phyloP scores from a whole-genome alignment of 2,113 vertebrate species.

The Chlorodrepanis virens region DNA sequence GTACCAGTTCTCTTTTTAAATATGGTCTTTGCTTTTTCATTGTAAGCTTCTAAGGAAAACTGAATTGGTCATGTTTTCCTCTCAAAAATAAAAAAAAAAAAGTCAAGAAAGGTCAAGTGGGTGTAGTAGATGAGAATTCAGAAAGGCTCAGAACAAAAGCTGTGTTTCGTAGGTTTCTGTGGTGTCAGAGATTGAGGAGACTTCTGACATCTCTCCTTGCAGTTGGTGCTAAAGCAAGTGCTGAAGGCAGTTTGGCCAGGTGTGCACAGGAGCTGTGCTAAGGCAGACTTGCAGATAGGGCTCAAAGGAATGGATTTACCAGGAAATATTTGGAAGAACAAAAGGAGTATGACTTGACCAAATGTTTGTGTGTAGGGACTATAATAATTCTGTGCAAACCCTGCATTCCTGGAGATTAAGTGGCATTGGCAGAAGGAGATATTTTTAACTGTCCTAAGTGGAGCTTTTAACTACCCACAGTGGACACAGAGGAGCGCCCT shows the following conservation, averaged over 20 bases:
- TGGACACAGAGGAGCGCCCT: neutral
- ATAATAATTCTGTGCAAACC: neutral
- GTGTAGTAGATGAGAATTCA: neutral
- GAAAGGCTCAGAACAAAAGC: neutral
- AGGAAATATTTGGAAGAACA: neutral
- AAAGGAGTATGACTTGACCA: neutral
- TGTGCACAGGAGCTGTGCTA: neutral
- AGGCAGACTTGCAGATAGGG: neutral
- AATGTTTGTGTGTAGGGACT: neutral
- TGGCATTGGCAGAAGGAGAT: neutral
- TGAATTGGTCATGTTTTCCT: neutral
- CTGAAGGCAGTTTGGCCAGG: neutral
- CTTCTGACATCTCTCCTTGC: neutral
- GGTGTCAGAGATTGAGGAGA: neutral
- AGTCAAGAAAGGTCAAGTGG: neutral
- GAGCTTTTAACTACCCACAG: neutral
- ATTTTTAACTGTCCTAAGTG: neutral
- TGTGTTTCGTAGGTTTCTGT: neutral
- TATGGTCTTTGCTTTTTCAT: neutral
- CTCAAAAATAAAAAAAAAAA: neutral
- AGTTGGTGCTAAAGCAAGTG: accelerated
- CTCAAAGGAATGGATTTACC: neutral
- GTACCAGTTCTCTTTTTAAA: neutral
- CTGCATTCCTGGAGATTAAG: neutral
- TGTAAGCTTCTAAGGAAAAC: neutral